A percentile compares a stretch with the other conserved stretches of the same genome.
phyloP scores from a whole-genome alignment of 2,888 invertebrate genomes.

The Rhodophaea formosa region DNA sequence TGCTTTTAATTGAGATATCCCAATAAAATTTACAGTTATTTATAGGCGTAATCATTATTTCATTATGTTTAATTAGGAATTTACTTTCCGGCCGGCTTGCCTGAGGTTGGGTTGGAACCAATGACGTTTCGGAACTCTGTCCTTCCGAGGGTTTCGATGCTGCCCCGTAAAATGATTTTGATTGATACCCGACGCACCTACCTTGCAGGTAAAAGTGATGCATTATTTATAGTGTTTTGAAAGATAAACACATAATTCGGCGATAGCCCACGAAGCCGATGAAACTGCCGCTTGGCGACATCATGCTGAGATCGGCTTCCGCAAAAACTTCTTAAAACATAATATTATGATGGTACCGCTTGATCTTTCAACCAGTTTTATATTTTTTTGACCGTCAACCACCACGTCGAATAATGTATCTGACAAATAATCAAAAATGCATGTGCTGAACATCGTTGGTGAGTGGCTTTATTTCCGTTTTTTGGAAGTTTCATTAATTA shows the following conservation, averaged over 20 bases:
- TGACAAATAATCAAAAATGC: too few species aligned
- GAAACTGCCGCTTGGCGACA: background rate
- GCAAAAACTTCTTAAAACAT: background rate
- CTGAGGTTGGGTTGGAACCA: background rate
- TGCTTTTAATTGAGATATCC: background rate
- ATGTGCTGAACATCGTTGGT: too few species aligned
- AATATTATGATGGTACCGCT: constrained; percentile 1
- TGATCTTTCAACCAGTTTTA: background rate
- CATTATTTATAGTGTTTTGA: background rate
- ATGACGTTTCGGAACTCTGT: background rate
- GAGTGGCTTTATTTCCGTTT: too few species aligned
- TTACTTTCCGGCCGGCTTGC: too few species aligned
- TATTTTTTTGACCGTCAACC: too few species aligned
- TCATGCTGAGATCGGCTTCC: constrained; percentile 1
- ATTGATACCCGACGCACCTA: too few species aligned
- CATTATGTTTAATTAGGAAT: background rate
- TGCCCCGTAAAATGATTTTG: background rate
- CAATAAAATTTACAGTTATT: background rate
- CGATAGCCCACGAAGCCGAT: background rate
- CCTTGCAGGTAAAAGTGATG: background rate
- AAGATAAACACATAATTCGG: background rate
- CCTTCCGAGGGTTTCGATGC: too few species aligned
- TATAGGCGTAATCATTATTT: background rate
- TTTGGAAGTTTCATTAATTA: too few species aligned
- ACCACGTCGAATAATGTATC: too few species aligned